Conservation (phyloP, 1,140 invertebrate genomes). For the Drosophila lowei region DNA sequence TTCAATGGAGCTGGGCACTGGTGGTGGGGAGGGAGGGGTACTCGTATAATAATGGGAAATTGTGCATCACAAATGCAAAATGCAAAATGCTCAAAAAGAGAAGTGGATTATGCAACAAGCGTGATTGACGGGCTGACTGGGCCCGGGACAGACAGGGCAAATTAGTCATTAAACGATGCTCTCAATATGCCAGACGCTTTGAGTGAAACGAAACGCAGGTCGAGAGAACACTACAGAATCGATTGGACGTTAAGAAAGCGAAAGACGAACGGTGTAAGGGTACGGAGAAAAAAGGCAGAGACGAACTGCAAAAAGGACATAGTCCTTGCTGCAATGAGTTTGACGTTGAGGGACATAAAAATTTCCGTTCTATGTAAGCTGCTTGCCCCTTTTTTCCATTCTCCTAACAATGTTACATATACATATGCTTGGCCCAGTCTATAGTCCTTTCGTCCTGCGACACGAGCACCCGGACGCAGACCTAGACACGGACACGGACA, state of each 20-base stretch:
- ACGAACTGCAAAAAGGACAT: constrained; percentile 26
- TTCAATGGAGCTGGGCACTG: constrained; percentile 13
- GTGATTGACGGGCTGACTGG: constrained; percentile 42
- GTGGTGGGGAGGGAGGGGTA: not conserved
- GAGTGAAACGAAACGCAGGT: constrained; percentile 13
- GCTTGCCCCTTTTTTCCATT: constrained; percentile 35
- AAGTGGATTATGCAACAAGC: constrained; percentile 42
- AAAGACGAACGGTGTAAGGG: constrained; percentile 18
- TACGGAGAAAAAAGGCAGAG: constrained; percentile 10
- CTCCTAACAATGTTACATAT: constrained; percentile 54
- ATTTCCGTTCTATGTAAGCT: constrained; percentile 64
- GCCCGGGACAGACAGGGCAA: constrained; percentile 30
- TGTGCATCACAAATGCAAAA: constrained; percentile 44
- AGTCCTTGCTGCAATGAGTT: constrained; percentile 62
- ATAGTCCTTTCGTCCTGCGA: constrained; percentile 37
- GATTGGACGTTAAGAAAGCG: constrained; percentile 41
- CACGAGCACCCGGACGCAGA: constrained; percentile 1
- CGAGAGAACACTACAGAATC: constrained; percentile 51
- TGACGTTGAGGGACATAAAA: constrained; percentile 79
- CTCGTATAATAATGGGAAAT: constrained; percentile 45
- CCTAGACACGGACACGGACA: not conserved
- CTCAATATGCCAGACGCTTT: constrained; percentile 41
- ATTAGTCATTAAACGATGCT: constrained; percentile 73
- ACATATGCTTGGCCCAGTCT: constrained; percentile 34
- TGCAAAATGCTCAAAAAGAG: constrained; percentile 49